Evolutionary conservation across 1,140 invertebrate genomes (phyloP).

Genomic region (Drosophila sulfurigaster): DNA sequence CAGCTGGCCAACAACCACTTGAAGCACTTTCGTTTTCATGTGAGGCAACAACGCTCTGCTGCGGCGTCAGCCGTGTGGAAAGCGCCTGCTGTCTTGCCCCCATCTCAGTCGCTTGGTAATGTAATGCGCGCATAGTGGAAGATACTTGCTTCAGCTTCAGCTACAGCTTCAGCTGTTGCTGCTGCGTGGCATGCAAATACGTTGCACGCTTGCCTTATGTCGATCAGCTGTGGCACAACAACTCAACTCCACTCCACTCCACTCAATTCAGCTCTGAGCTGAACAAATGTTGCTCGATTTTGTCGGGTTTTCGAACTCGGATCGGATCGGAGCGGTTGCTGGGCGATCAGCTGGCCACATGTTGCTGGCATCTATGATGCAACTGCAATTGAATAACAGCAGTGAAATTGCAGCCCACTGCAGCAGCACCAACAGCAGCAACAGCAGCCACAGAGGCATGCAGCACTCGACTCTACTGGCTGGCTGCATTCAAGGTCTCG

Average conservation of each 20-base stretch:
- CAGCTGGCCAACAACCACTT: slow-evolving; percentile 68
- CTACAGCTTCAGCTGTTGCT: slow-evolving; percentile 29
- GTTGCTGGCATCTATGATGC: slow-evolving; percentile 63
- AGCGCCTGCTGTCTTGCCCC: slow-evolving; percentile 51
- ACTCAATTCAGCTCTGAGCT: not conserved
- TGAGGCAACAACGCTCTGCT: slow-evolving; percentile 49
- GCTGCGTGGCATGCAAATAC: slow-evolving; percentile 60
- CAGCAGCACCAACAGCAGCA: not conserved
- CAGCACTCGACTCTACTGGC: slow-evolving; percentile 6
- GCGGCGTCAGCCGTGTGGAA: slow-evolving; percentile 65
- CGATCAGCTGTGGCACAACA: slow-evolving; percentile 68
- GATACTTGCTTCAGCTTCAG: slow-evolving; percentile 40
- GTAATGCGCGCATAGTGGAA: slow-evolving; percentile 74
- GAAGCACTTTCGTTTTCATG: slow-evolving; percentile 82
- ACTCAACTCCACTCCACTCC: not conserved
- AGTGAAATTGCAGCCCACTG: slow-evolving; percentile 62
- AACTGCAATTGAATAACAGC: slow-evolving; percentile 75
- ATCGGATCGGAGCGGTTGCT: slow-evolving; percentile 33
- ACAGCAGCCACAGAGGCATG: not conserved
- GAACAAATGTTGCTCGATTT: slow-evolving; percentile 62
- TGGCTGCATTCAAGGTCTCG: slow-evolving; percentile 70
- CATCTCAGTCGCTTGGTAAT: slow-evolving; percentile 56
- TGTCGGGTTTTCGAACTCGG: slow-evolving; percentile 78
- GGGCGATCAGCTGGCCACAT: slow-evolving; percentile 55
- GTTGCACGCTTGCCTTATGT: slow-evolving; percentile 60